A percentile compares a stretch with the other conserved stretches of the same genome.
These are phyloP conservation scores for Magallana ariakensis DNA, from an alignment of 1,140 invertebrate genomes.

Conservation along the genomic window DNA sequence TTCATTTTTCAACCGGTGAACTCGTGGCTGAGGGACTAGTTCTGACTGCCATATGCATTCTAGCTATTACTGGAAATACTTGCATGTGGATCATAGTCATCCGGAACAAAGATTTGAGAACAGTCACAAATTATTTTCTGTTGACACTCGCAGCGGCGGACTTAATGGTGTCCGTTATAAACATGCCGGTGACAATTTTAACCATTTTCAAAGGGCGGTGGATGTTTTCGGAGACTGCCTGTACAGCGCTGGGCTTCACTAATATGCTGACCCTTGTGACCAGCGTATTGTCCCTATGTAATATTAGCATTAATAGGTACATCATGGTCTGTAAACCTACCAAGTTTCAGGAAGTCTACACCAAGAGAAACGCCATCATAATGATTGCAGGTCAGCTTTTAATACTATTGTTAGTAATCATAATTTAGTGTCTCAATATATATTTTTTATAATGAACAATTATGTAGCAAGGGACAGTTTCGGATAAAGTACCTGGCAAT, in stretches of 20 bases:
- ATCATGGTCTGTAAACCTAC: conserved; percentile 54
- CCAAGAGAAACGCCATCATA: conserved; percentile 44
- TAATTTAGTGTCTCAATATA: background rate
- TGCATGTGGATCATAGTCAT: conserved; percentile 65
- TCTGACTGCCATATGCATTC: conserved; percentile 57
- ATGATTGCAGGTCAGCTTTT: conserved; percentile 49
- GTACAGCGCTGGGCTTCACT: conserved; percentile 47
- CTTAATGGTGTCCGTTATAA: conserved; percentile 56
- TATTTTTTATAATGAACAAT: no score
- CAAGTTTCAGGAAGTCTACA: conserved; percentile 49
- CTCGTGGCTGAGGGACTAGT: conserved; percentile 54
- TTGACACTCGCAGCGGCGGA: conserved; percentile 54
- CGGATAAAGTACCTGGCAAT: no score
- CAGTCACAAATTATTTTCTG: conserved; percentile 54
- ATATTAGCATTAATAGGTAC: conserved; percentile 58
- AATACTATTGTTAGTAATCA: background rate
- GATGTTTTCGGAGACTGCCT: conserved; percentile 40
- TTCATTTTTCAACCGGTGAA: conserved; percentile 45
- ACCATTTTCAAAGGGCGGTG: conserved; percentile 52
- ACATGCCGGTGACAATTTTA: conserved; percentile 60
- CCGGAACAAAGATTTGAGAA: conserved; percentile 48
- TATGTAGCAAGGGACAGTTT: no score
- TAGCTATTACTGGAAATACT: conserved; percentile 61
- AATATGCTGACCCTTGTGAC: conserved; percentile 55
- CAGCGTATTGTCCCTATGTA: conserved; percentile 57